Percentiles rank a stretch among this genome's conserved stretches.
These are phyloP conservation scores for Noctua janthina DNA, from an alignment of 2,888 invertebrate genomes.

Conservation along the genomic window DNA sequence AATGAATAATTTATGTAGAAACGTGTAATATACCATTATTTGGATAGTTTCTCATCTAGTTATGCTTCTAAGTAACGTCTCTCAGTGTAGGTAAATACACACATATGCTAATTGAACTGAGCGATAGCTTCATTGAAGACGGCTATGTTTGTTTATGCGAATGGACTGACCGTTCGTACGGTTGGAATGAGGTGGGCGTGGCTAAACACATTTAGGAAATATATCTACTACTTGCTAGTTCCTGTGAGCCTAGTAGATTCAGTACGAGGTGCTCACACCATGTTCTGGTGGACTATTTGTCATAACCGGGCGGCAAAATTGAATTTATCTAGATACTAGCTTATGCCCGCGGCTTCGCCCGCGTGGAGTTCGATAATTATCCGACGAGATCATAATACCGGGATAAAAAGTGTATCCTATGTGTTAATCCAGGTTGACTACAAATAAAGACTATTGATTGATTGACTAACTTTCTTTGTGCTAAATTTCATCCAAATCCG, in stretches of 20 bases:
- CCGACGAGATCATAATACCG: not conserved
- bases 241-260: not conserved
- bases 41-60: not conserved
- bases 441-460: no score
- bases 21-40: not conserved
- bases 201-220: constrained; percentile 27
- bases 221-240: not conserved
- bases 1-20: not conserved
- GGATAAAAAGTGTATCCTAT: not conserved
- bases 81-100: not conserved
- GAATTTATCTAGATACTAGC: not conserved
- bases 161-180: constrained; percentile 38
- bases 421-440: no score
- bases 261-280: not conserved
- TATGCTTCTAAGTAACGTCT: not conserved
- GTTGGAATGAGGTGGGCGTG: constrained; percentile 9
- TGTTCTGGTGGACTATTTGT: not conserved
- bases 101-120: constrained; percentile 46
- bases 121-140: constrained; percentile 41
- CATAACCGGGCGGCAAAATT: not conserved
- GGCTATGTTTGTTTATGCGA: constrained; percentile 43
- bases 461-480: no score
- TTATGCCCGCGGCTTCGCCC: no score
- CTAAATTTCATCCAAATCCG: no score
- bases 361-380: no score